phyloP scores from a whole-genome alignment of 2,888 invertebrate genomes.

The Physocephala rufipes region DNA sequence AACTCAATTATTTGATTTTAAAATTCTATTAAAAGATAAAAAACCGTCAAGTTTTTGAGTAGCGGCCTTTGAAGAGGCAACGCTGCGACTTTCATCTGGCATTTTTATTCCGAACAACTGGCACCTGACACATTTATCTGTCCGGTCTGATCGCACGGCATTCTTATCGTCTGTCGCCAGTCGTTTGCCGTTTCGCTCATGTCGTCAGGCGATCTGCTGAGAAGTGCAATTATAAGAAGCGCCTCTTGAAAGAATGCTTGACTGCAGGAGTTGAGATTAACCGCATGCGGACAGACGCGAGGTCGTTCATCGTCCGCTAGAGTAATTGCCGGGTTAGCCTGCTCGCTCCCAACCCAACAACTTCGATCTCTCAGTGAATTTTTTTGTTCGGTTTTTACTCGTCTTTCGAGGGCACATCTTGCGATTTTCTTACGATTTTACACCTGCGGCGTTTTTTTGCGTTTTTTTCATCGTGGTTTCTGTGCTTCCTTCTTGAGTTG shows the following conservation, averaged over 20 bases:
- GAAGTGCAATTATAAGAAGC: constrained; percentile 33
- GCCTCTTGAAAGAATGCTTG: constrained; percentile 25
- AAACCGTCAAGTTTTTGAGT: constrained; percentile 40
- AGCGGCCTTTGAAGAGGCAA: background rate
- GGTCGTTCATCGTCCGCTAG: background rate
- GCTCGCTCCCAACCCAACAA: background rate
- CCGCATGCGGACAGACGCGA: constrained; percentile 50
- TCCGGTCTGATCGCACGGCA: too few species aligned
- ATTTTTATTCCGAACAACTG: background rate
- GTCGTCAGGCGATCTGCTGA: constrained; percentile 19
- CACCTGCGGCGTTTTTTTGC: constrained; percentile 41
- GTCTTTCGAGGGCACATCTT: background rate
- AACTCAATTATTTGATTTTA: constrained; percentile 58
- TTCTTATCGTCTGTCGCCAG: background rate
- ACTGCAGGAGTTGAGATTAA: constrained; percentile 47
- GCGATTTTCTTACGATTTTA: constrained; percentile 19
- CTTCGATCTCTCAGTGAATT: background rate
- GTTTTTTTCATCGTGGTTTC: background rate
- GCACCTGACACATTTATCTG: background rate
- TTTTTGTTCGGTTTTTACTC: background rate
- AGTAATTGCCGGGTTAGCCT: background rate
- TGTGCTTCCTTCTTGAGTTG: background rate
- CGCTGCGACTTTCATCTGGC: background rate
- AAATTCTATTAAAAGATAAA: constrained; percentile 59
- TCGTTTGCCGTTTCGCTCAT: background rate